phyloP scores from a whole-genome alignment of 2,797 vertebrate genomes.

The Tympanoctomys barrerae region DNA sequence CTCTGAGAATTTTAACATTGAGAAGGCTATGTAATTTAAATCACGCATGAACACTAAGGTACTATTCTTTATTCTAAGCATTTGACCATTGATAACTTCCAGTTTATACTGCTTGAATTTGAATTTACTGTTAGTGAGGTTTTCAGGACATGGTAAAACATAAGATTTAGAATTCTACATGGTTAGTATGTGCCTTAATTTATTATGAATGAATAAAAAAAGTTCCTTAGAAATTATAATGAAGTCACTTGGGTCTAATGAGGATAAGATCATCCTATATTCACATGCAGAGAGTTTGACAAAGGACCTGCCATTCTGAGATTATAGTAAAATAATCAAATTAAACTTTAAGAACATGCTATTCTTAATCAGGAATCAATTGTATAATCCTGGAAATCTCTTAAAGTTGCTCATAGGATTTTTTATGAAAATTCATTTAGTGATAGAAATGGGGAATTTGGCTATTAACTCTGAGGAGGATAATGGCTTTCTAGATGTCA shows the following conservation, averaged over 20 bases:
- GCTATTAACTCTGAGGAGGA: background rate
- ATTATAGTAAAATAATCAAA: background rate
- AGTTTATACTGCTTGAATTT: slow-evolving; percentile 11
- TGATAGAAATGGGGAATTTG: background rate
- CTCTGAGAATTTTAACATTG: slow-evolving; percentile 5
- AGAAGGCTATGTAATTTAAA: background rate
- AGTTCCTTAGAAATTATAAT: background rate
- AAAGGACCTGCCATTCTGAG: background rate
- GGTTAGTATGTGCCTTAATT: background rate
- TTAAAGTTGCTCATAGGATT: slow-evolving; percentile 7
- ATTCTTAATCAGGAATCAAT: background rate
- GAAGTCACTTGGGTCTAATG: background rate
- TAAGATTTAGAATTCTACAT: background rate
- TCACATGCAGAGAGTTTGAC: background rate
- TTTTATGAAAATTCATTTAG: slow-evolving; percentile 11
- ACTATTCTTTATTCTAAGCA: slow-evolving; percentile 5
- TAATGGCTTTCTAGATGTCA: background rate
- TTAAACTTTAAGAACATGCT: background rate
- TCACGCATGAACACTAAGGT: background rate
- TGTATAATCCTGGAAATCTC: background rate
- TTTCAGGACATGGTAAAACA: background rate
- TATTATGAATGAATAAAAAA: background rate
- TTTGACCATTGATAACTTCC: background rate
- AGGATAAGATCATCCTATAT: background rate
- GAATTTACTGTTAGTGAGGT: background rate